Conservation (phyloP, 2,888 invertebrate genomes). For the Apamea epomidion region DNA sequence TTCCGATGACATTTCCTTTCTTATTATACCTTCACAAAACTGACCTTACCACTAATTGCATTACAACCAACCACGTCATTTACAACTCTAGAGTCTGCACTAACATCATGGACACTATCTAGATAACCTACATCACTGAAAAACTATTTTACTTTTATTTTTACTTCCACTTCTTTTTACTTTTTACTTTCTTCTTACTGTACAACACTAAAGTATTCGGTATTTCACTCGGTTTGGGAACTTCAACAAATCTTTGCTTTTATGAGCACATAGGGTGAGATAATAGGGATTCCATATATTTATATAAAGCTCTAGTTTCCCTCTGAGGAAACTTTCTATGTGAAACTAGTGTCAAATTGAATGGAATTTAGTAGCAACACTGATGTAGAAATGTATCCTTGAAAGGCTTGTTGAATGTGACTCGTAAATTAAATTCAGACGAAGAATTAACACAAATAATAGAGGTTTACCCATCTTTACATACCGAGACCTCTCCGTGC, state of each 20-base stretch:
- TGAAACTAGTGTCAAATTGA: conserved; percentile 28
- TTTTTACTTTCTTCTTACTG: too few species aligned
- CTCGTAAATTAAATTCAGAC: too few species aligned
- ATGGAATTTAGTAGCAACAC: conserved; percentile 32
- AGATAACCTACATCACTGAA: background rate
- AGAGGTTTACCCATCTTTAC: background rate
- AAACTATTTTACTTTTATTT: conserved; percentile 1
- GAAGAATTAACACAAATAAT: background rate
- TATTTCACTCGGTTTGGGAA: conserved; percentile 31
- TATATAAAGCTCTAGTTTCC: conserved; percentile 47
- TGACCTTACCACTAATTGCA: background rate
- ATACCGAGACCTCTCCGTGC: too few species aligned
- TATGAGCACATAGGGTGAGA: conserved; percentile 47
- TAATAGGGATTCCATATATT: conserved; percentile 59
- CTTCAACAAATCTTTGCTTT: conserved; percentile 54
- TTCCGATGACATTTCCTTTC: background rate
- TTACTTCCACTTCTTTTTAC: conserved; percentile 3
- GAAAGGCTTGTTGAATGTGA: background rate
- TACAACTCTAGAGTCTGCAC: background rate
- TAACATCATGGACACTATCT: background rate
- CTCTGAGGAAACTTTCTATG: conserved; percentile 43
- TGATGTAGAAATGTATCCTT: background rate
- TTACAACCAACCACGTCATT: too few species aligned
- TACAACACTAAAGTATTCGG: conserved; percentile 22
- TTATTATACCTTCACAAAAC: background rate